Conservation (phyloP, 2,888 invertebrate genomes). For the Drosophila macrospina region DNA sequence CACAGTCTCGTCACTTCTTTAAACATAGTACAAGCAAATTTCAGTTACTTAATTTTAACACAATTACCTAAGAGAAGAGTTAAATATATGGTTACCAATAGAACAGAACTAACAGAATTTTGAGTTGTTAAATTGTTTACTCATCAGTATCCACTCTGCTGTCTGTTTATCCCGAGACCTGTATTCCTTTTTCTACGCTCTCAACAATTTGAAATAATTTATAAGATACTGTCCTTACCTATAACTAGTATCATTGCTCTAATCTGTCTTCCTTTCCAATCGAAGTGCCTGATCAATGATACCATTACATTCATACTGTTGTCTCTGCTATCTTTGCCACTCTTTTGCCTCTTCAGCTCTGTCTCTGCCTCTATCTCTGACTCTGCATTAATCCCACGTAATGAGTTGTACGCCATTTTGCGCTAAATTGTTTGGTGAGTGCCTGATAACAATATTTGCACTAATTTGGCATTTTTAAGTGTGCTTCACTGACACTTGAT, state of each 20-base stretch:
- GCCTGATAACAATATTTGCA: constrained; percentile 84
- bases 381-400: constrained; percentile 81
- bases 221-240: too few species aligned
- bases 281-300: neutral
- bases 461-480: constrained; percentile 85
- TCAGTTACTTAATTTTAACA: neutral
- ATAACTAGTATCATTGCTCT: too few species aligned
- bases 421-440: constrained; percentile 84
- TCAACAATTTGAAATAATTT: too few species aligned
- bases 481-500: constrained; percentile 84
- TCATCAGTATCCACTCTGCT: too few species aligned
- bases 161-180: too few species aligned
- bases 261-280: neutral
- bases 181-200: too few species aligned
- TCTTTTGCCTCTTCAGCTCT: neutral
- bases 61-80: constrained; percentile 1
- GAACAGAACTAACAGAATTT: too few species aligned
- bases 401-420: constrained; percentile 84
- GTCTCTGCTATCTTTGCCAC: constrained; percentile 14
- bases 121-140: too few species aligned
- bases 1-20: constrained; percentile 8
- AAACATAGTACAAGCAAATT: constrained; percentile 7
- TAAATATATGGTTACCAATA: too few species aligned
- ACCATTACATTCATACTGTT: neutral
- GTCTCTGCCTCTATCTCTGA: neutral